Conservation (phyloP, 2,888 invertebrate genomes). For the Hylaea fasciaria region DNA sequence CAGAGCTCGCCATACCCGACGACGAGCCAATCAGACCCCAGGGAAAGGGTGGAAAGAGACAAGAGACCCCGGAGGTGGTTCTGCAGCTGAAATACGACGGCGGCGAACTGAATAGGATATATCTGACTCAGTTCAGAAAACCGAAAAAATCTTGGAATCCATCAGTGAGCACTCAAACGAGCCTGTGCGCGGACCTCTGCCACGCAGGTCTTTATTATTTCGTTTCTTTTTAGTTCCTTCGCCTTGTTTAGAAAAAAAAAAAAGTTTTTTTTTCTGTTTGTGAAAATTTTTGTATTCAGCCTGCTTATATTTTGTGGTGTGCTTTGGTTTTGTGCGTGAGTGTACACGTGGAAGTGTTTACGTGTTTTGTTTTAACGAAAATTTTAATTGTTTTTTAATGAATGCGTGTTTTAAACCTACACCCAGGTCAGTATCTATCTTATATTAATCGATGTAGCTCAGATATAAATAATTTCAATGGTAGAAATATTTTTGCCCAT, state of each 20-base stretch:
- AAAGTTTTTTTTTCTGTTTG: slow-evolving; percentile 11
- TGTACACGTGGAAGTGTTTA: slow-evolving; percentile 10
- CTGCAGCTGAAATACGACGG: slow-evolving; percentile 76
- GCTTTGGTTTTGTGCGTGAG: too few species aligned
- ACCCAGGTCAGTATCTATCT: too few species aligned
- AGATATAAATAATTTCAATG: too few species aligned
- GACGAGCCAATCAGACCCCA: slow-evolving; percentile 56
- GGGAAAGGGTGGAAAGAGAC: slow-evolving; percentile 56
- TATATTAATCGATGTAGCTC: too few species aligned
- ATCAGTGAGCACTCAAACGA: slow-evolving; percentile 67
- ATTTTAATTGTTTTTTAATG: too few species aligned
- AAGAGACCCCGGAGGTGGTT: slow-evolving; percentile 72
- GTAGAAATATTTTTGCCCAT: too few species aligned
- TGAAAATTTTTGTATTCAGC: slow-evolving; percentile 5
- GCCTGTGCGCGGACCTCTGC: slow-evolving; percentile 78
- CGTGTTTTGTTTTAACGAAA: background rate
- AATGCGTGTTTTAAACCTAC: too few species aligned
- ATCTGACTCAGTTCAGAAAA: slow-evolving; percentile 76
- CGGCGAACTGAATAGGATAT: slow-evolving; percentile 80
- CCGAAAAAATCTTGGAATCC: slow-evolving; percentile 55
- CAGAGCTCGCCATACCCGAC: slow-evolving; percentile 46
- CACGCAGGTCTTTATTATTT: slow-evolving; percentile 69
- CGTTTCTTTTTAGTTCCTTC: slow-evolving; percentile 37
- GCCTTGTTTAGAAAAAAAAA: slow-evolving; percentile 23
- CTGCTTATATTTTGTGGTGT: slow-evolving; percentile 12